Evolutionary conservation across 2,797 vertebrate genomes (phyloP).

Genomic region (Galaxias olidus): DNA sequence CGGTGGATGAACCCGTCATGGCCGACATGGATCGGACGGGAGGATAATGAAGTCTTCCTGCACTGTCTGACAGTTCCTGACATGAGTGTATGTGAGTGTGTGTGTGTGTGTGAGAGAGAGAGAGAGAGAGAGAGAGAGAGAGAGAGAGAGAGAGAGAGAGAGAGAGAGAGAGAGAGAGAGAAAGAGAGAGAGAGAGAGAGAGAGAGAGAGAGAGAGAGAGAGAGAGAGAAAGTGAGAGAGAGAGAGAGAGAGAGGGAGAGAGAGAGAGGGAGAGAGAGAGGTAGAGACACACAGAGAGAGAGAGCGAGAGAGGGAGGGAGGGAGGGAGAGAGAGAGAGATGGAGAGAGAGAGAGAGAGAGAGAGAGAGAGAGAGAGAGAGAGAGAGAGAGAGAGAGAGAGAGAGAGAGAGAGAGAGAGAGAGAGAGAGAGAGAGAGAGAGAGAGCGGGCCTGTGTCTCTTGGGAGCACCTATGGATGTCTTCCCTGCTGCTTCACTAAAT

Average conservation of each 20-base stretch:
- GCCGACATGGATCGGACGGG: conserved; percentile 73
- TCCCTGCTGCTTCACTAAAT: conserved; percentile 68
- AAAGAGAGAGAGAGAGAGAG: conserved; percentile 7
- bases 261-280: no score
- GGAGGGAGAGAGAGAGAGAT: conserved; percentile 8
- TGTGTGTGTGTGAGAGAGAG: not conserved
- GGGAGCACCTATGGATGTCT: conserved; percentile 58
- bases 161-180: conserved; percentile 20
- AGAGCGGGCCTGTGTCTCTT: conserved; percentile 37
- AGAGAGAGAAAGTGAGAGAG: conserved; percentile 24
- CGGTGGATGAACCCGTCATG: conserved; percentile 76
- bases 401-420: conserved; percentile 6
- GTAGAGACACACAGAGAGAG: not conserved
- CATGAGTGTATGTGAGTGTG: conserved; percentile 3
- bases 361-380: not conserved
- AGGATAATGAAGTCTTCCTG: conserved; percentile 80
- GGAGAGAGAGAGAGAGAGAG: conserved; percentile 4
- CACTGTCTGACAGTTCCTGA: conserved; percentile 63
- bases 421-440: not conserved
- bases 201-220: conserved; percentile 36
- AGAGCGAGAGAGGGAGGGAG: conserved; percentile 17
- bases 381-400: conserved; percentile 22
- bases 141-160: conserved; percentile 8
- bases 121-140: not conserved
- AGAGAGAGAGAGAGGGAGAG: conserved; percentile 16